Conservation (phyloP, 2,888 invertebrate genomes). For the Erpobdella octoculata region DNA sequence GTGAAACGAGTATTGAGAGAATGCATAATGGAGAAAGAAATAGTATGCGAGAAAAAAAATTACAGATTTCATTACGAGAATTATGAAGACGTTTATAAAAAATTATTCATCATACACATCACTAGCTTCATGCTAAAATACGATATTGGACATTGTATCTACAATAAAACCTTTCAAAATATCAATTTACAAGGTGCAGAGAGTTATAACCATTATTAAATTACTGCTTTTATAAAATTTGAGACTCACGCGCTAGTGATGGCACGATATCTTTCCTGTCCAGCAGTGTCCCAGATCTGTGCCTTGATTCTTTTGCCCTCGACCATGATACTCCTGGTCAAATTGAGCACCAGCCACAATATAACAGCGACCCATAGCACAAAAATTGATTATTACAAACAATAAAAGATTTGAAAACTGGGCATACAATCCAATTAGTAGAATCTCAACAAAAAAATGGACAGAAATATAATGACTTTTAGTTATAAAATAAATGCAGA, state of each 20-base stretch:
- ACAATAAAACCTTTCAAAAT: no score
- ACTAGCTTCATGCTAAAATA: no score
- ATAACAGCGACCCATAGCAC: not conserved
- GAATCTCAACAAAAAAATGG: not conserved
- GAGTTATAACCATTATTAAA: no score
- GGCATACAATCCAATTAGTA: not conserved
- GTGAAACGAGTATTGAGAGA: not conserved
- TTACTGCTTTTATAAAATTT: no score
- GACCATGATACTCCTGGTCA: slow-evolving; percentile 17
- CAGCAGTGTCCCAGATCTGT: slow-evolving; percentile 30
- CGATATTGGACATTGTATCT: no score
- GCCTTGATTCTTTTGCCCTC: slow-evolving; percentile 26
- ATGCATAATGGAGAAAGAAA: no score
- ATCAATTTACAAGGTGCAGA: no score
- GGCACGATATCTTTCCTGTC: slow-evolving; percentile 29
- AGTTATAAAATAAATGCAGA: not conserved
- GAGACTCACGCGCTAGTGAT: slow-evolving; percentile 28
- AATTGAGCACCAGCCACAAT: not conserved
- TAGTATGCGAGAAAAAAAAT: no score
- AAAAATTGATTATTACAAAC: not conserved
- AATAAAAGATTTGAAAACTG: not conserved
- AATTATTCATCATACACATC: no score
- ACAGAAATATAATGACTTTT: not conserved
- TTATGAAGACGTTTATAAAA: no score
- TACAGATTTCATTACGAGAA: no score